A percentile compares a stretch with the other conserved stretches of the same genome.
Evolutionary conservation across 2,113 vertebrate genomes (phyloP).

Genomic region (Vulpes vulpes): DNA sequence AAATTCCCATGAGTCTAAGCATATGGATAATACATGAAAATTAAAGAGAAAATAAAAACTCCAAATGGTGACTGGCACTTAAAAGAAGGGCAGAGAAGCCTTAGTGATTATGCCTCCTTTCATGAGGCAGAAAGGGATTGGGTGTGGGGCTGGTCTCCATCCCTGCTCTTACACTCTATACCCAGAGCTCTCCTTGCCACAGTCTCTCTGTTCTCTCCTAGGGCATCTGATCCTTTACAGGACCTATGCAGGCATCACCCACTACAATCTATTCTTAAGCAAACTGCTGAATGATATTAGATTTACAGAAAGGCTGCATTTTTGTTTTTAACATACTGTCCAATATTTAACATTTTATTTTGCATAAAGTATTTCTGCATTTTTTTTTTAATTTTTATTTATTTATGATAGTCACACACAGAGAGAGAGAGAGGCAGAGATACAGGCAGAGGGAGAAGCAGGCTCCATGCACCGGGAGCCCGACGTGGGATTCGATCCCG

Average conservation of each 20-base stretch:
- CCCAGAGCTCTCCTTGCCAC: neutral
- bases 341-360: constrained; percentile 49
- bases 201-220: neutral
- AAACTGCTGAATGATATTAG: constrained; percentile 5
- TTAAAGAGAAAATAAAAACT: constrained; percentile 41
- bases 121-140: neutral
- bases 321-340: neutral
- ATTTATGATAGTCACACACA: too few relatives aligned
- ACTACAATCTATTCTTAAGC: neutral
- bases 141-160: neutral
- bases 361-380: neutral
- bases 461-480: too few relatives aligned
- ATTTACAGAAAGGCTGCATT: neutral
- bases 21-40: neutral
- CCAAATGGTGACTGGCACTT: neutral
- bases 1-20: constrained; percentile 24
- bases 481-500: too few relatives aligned
- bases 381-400: too few relatives aligned
- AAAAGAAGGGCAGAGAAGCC: neutral
- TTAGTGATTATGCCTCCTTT: neutral
- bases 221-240: neutral
- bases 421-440: too few relatives aligned
- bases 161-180: neutral
- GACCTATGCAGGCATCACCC: neutral
- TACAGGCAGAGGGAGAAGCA: too few relatives aligned